phyloP scores from a whole-genome alignment of 2,888 invertebrate species.

The Pterostichus niger region DNA sequence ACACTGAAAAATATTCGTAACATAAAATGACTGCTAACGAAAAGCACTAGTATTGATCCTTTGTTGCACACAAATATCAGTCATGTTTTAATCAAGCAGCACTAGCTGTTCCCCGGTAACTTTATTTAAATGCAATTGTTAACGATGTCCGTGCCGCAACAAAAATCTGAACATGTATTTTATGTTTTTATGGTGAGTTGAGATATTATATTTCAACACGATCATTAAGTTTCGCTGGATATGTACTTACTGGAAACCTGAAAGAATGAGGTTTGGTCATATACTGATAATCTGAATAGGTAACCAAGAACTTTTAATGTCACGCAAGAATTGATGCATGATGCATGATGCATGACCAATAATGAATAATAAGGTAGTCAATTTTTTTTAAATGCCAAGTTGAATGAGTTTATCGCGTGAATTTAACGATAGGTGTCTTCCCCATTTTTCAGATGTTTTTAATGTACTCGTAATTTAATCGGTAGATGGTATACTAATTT shows the following conservation, averaged over 20 bases:
- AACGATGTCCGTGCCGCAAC: slow-evolving; percentile 6
- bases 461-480: slow-evolving; percentile 11
- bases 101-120: slow-evolving; percentile 32
- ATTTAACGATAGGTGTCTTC: slow-evolving; percentile 9
- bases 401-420: slow-evolving; percentile 46
- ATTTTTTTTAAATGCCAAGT: slow-evolving; percentile 40
- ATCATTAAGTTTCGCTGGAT: no score
- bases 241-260: neutral
- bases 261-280: no score
- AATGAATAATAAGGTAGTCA: slow-evolving; percentile 37
- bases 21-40: slow-evolving; percentile 9
- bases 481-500: neutral
- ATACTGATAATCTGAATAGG: neutral
- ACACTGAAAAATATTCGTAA: slow-evolving; percentile 27
- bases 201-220: neutral
- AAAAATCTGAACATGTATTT: slow-evolving; percentile 7
- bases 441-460: slow-evolving; percentile 20
- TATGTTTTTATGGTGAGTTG: no score
- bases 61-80: slow-evolving; percentile 48
- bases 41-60: slow-evolving; percentile 42
- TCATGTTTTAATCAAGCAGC: slow-evolving; percentile 47
- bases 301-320: slow-evolving; percentile 9
- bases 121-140: slow-evolving; percentile 39
- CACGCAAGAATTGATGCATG: slow-evolving; percentile 35
- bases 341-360: slow-evolving; percentile 2